Evolutionary conservation across 2,113 vertebrate species (phyloP).

Genomic region (Grallaria varia): DNA sequence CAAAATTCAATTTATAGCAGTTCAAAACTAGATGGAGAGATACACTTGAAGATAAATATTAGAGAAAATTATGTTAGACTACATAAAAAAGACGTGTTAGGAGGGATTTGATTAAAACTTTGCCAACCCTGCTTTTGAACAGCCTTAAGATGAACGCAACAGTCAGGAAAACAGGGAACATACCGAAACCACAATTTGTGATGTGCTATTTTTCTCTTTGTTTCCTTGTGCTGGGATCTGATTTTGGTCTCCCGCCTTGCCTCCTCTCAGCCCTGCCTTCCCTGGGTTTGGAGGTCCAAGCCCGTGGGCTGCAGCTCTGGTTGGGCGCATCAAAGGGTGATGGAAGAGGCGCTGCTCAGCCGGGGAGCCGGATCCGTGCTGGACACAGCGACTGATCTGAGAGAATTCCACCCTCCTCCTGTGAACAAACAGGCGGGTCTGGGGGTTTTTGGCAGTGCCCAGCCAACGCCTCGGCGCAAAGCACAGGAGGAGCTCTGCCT

Average conservation of each 20-base stretch:
- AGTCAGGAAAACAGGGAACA: not conserved
- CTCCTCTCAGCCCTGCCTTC: not conserved
- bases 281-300: too few species aligned
- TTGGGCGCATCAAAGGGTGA: not conserved
- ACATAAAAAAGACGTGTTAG: not conserved
- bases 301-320: not conserved
- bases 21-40: not conserved
- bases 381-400: not conserved
- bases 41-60: not conserved
- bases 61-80: not conserved
- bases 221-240: not conserved
- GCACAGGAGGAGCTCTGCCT: not conserved
- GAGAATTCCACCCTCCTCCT: not conserved
- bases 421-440: not conserved
- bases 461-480: rapidly evolving
- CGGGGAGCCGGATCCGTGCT: rapidly evolving
- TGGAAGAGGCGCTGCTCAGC: not conserved
- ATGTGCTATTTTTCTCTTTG: not conserved
- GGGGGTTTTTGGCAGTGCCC: not conserved
- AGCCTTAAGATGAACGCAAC: not conserved
- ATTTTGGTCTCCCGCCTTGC: not conserved
- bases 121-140: not conserved
- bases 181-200: not conserved
- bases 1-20: not conserved
- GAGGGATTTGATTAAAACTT: not conserved